Evolutionary conservation across 2,888 invertebrate genomes (phyloP).

Genomic region (Pycnomerus fuliginosus): DNA sequence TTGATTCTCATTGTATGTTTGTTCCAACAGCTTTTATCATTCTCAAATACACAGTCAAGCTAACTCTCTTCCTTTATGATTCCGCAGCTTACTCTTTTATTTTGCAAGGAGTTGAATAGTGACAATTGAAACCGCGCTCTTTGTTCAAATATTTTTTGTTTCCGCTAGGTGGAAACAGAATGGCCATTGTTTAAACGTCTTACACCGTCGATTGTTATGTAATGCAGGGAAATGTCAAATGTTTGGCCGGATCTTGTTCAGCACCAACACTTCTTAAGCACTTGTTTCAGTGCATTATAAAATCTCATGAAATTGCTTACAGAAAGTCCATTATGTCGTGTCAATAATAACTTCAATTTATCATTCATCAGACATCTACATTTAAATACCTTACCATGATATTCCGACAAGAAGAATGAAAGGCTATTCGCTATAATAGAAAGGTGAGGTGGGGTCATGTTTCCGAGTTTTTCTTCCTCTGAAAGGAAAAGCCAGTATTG

Average conservation of each 20-base stretch:
- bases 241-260: no score
- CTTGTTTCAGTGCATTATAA: no score
- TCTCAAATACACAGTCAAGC: conserved; percentile 44
- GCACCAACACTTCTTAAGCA: no score
- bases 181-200: conserved; percentile 50
- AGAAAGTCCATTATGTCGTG: no score
- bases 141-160: conserved; percentile 49
- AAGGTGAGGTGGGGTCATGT: no score
- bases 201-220: conserved; percentile 48
- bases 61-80: conserved; percentile 44
- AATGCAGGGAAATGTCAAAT: conserved; percentile 46
- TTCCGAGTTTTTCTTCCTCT: conserved; percentile 16
- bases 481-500: conserved; percentile 16
- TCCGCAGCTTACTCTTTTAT: conserved; percentile 46
- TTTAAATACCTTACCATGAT: no score
- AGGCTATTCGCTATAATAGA: no score
- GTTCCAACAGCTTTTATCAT: conserved; percentile 50
- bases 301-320: no score
- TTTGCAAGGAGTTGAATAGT: conserved; percentile 48
- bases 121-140: conserved; percentile 50
- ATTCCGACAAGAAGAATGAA: no score
- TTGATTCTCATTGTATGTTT: conserved; percentile 50
- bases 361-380: no score
- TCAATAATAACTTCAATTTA: no score
- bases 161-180: conserved; percentile 48